Percentiles rank a stretch among this genome's conserved stretches.
Evolutionary conservation across 2,113 vertebrate genomes (phyloP).

Genomic region (Dromaius novaehollandiae): DNA sequence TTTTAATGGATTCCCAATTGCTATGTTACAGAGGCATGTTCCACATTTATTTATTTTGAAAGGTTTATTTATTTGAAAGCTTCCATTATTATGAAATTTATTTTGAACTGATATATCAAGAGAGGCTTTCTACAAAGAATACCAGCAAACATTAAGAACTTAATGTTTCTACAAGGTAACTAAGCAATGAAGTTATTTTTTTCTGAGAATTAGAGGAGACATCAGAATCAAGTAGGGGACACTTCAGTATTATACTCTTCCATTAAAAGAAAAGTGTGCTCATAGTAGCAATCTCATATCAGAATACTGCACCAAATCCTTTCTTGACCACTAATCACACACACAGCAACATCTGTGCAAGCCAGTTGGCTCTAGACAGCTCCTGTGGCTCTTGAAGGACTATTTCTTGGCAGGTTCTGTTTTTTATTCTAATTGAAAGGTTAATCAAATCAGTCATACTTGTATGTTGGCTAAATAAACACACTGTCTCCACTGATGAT

Average conservation of each 20-base stretch:
- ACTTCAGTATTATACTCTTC: not conserved
- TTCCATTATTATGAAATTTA: not conserved
- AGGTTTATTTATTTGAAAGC: too few species aligned
- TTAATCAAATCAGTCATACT: constrained; percentile 69
- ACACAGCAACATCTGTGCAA: constrained; percentile 39
- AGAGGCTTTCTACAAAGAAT: not conserved
- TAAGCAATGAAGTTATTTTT: not conserved
- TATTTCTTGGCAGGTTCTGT: constrained; percentile 66
- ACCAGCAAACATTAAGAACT: accelerated
- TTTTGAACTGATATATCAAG: not conserved
- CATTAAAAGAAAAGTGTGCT: not conserved
- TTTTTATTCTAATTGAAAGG: constrained; percentile 66
- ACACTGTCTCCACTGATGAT: constrained; percentile 43
- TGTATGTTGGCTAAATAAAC: constrained; percentile 62
- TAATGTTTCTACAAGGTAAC: not conserved
- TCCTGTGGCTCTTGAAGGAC: constrained; percentile 64
- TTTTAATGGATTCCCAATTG: not conserved
- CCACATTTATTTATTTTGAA: not conserved
- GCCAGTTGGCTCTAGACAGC: constrained; percentile 71
- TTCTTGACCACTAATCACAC: not conserved
- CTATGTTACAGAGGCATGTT: accelerated
- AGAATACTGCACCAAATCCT: not conserved
- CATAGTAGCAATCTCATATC: not conserved
- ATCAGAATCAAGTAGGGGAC: not conserved
- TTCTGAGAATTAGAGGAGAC: not conserved